Conservation (phyloP, 2,888 invertebrate species). For the Dermolepida albohirtum region DNA sequence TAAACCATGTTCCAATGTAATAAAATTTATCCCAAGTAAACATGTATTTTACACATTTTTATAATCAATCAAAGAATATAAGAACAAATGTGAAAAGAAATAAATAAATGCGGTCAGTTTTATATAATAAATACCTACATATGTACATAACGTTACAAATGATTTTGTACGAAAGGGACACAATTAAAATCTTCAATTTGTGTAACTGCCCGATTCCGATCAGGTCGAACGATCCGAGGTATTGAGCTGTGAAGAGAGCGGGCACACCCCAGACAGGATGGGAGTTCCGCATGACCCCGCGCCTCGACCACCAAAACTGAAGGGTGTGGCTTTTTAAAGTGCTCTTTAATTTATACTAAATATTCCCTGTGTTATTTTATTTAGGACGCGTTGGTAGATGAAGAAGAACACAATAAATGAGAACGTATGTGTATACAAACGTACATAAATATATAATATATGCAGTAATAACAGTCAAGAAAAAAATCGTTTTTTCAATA, state of each 20-base stretch:
- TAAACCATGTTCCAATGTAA: no score
- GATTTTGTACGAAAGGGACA: background rate
- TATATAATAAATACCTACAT: no score
- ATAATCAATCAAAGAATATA: no score
- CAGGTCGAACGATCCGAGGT: conserved; percentile 47
- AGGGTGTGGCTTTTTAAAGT: conserved; percentile 58
- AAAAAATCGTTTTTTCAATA: conserved; percentile 9
- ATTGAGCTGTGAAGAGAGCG: conserved; percentile 58
- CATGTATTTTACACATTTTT: no score
- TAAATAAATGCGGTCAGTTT: no score
- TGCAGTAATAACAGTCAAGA: conserved; percentile 5
- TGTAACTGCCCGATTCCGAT: conserved; percentile 26
- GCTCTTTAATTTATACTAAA: conserved; percentile 57
- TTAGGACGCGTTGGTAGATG: conserved; percentile 38
- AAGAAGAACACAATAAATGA: conserved; percentile 21
- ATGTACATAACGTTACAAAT: no score
- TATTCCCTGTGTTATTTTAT: conserved; percentile 40
- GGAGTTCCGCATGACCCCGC: conserved; percentile 63
- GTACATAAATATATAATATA: background rate
- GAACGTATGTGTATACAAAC: background rate
- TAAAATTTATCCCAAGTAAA: no score
- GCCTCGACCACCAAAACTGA: conserved; percentile 58
- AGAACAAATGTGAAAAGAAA: no score
- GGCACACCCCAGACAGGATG: conserved; percentile 64
- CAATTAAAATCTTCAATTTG: conserved; percentile 27